Evolutionary conservation across 2,888 invertebrate species (phyloP).

Genomic region (Leptinotarsa rubiginosa): DNA sequence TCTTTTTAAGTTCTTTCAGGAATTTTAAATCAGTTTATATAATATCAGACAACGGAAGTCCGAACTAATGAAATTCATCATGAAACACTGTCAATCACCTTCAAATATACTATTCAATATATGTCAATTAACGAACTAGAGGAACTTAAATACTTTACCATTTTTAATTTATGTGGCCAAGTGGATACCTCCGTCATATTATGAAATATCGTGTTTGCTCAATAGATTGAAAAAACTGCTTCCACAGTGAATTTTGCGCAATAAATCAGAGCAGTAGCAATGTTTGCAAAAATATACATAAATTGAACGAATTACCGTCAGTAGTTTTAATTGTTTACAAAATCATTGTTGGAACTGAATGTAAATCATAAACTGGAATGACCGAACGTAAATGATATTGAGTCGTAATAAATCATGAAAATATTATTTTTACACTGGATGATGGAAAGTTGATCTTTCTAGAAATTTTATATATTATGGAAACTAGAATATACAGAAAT

Average conservation of each 20-base stretch:
- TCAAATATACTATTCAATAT: background rate
- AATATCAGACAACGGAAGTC: too few species aligned
- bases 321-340: slow-evolving; percentile 6
- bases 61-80: too few species aligned
- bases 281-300: slow-evolving; percentile 7
- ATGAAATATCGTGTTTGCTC: background rate
- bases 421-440: background rate
- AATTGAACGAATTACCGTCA: slow-evolving; percentile 15
- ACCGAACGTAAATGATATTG: background rate
- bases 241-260: background rate
- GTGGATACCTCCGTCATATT: background rate
- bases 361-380: background rate
- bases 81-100: too few species aligned
- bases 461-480: too few species aligned
- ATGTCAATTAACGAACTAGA: background rate
- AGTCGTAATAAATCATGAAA: background rate
- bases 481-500: too few species aligned
- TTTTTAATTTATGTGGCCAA: background rate
- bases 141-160: too few species aligned
- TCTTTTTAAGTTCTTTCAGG: too few species aligned
- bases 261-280: background rate
- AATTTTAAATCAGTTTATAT: too few species aligned
- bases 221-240: slow-evolving; percentile 2
- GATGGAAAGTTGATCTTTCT: too few species aligned
- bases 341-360: background rate